Evolutionary conservation across 2,797 vertebrate genomes (phyloP).

Genomic region (Lemur catta): DNA sequence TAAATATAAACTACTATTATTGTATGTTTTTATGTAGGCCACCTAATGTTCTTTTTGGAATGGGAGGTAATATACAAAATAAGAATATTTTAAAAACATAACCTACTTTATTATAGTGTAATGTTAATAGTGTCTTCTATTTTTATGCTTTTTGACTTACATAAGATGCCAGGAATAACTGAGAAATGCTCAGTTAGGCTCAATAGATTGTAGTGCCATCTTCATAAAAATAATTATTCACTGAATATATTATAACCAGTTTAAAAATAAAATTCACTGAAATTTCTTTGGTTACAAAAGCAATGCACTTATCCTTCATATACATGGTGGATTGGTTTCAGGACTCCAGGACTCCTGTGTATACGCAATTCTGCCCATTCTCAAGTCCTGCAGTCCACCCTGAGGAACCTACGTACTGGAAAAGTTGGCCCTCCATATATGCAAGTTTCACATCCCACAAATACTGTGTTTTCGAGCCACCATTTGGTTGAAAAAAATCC

Average conservation of each 20-base stretch:
- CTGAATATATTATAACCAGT: neutral
- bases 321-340: neutral
- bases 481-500: neutral
- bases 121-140: neutral
- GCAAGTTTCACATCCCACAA: neutral
- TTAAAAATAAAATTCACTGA: neutral
- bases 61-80: neutral
- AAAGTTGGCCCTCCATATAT: neutral
- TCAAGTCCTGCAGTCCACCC: neutral
- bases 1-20: neutral
- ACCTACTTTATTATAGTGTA: neutral
- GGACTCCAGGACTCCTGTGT: neutral
- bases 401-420: neutral
- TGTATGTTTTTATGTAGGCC: neutral
- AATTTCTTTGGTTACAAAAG: neutral
- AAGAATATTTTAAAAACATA: neutral
- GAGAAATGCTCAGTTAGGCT: neutral
- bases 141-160: conserved; percentile 31
- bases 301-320: neutral
- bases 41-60: neutral
- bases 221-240: conserved; percentile 1
- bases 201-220: neutral
- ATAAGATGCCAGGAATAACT: conserved; percentile 1
- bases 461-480: neutral
- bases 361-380: neutral